Conservation (phyloP, 1,140 invertebrate species). For the Potamilus streckersoni region DNA sequence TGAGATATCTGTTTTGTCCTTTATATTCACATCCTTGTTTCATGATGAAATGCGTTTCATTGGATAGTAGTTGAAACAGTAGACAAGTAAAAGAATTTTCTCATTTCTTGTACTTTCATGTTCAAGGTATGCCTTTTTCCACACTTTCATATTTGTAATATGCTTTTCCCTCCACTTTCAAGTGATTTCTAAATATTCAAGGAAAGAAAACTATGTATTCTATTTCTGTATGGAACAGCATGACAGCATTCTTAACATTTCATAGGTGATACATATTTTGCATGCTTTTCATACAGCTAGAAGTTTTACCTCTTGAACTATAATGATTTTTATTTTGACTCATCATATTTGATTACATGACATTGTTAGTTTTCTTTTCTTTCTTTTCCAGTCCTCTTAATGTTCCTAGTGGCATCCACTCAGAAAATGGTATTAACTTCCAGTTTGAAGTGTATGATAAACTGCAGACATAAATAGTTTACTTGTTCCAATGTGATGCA, state of each 20-base stretch:
- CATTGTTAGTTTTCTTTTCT: not conserved
- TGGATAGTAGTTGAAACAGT: not conserved
- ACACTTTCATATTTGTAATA: not conserved
- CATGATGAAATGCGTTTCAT: not conserved
- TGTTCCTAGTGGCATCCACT: constrained; percentile 39
- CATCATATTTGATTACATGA: no score
- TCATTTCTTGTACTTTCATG: not conserved
- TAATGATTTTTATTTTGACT: no score
- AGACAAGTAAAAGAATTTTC: not conserved
- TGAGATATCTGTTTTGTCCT: constrained; percentile 4
- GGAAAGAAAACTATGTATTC: constrained; percentile 10
- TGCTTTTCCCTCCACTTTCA: not conserved
- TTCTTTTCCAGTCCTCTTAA: constrained; percentile 39
- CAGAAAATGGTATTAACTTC: constrained; percentile 55
- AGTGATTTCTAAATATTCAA: not conserved
- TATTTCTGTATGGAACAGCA: no score
- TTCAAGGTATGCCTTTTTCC: not conserved
- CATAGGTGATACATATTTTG: no score
- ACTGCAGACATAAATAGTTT: constrained; percentile 5
- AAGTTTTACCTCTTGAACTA: no score
- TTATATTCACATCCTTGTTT: not conserved
- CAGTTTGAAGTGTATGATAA: constrained; percentile 61
- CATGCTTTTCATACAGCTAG: no score
- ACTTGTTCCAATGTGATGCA: no score
- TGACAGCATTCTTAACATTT: no score